Conservation (phyloP, 2,888 invertebrate species). For the Drosophila villosipedis region DNA sequence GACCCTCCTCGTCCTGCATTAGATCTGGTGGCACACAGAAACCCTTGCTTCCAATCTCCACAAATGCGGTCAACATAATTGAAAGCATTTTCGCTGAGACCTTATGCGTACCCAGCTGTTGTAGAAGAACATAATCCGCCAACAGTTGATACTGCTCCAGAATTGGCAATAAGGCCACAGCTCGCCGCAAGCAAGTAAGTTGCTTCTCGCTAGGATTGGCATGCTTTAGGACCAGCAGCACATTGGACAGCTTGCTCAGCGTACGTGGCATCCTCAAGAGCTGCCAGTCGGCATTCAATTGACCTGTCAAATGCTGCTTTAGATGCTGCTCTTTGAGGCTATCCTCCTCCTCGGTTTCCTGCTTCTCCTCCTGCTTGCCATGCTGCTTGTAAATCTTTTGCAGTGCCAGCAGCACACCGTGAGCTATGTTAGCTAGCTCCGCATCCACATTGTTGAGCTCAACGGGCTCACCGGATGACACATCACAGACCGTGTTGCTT, state of each 20-base stretch:
- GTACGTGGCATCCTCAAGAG: conserved; percentile 87
- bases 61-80: conserved; percentile 93
- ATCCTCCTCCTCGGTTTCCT: conserved; percentile 32
- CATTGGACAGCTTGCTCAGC: conserved; percentile 82
- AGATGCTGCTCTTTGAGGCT: conserved; percentile 87
- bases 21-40: conserved; percentile 96
- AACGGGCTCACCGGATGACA: conserved; percentile 5
- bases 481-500: neutral
- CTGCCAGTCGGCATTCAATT: conserved; percentile 88
- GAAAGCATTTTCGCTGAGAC: conserved; percentile 93
- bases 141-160: conserved; percentile 91
- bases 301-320: conserved; percentile 88
- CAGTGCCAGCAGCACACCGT: conserved; percentile 86
- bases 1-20: conserved; percentile 90
- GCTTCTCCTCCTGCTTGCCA: conserved; percentile 45
- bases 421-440: conserved; percentile 86
- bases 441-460: conserved; percentile 77
- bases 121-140: conserved; percentile 92
- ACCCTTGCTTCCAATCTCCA: conserved; percentile 93
- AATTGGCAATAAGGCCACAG: conserved; percentile 87
- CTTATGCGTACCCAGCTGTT: conserved; percentile 92
- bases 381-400: conserved; percentile 88
- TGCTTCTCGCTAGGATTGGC: conserved; percentile 81
- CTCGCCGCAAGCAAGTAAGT: conserved; percentile 62
- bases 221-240: conserved; percentile 86